Base-by-base conservation (phyloP, 2,888 invertebrate species). In the Agrilus biguttatus region DNA sequence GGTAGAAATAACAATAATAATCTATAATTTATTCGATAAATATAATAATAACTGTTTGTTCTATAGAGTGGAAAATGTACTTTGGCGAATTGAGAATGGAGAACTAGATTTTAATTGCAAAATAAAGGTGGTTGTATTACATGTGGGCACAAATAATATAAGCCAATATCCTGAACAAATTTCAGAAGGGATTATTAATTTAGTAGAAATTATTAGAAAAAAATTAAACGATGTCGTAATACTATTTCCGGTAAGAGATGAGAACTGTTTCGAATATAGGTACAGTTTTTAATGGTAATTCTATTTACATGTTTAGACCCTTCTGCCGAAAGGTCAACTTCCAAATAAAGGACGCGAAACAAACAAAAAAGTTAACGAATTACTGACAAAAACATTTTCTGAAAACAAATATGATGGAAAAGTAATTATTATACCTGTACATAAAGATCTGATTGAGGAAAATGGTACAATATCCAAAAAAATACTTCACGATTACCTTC, bases 401-500 rank as follows among this genome's bases (percentile, higher is more conserved):
- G 28, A 28, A 10, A 28, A 10, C 28, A 28, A 28, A 28, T 28
- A 28, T 28, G 4, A 28, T 2, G 28, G 28, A 28, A 62, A 62
- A 44, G 62, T 66, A 8, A 55, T 61, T 45, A 56, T 67, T 3
- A 61, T 67, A 4, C 56, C 54, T 14, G 63, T 67, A 17, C 60
- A 67, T 45, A 61, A 64, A n/a, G 56, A 64, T 44, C 61, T 67
- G 8, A 56, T 66, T 1, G 69, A 70, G 51, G 63, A 67, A 17
- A 72, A 72, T 55, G 71, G 76, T 14, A 67, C 68, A 5, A 78
- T 82, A 43, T 73, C 73, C 39, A 75, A 75, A 51, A 69, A 71
- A 45, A 73, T 81, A 52, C 74, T 82, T 75, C 73, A 76, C 56
- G 82, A 83, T 61, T 82, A 78, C 59, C 65, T 80, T 10, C 81